Percentiles rank a stretch among this genome's conserved stretches.
Evolutionary conservation across 2,888 invertebrate genomes (phyloP).

Genomic region (Pandemis corylana): DNA sequence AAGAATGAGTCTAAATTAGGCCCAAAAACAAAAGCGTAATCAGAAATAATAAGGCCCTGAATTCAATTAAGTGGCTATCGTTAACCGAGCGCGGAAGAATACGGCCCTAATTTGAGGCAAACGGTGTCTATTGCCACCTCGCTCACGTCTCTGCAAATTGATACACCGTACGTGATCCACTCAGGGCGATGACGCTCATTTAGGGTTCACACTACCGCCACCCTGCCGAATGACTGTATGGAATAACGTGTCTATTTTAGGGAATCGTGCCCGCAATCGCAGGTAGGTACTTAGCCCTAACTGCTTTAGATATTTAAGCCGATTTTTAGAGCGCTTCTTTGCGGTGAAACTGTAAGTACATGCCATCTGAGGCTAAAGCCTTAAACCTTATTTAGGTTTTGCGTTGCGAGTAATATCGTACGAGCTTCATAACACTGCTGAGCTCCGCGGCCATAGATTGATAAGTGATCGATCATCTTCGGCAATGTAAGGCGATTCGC

Average conservation of each 20-base stretch:
- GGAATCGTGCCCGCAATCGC: slow-evolving; percentile 13
- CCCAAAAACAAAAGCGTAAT: slow-evolving; percentile 37
- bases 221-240: slow-evolving; percentile 43
- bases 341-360: neutral
- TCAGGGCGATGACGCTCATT: slow-evolving; percentile 69
- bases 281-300: slow-evolving; percentile 4
- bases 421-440: too few relatives aligned
- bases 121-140: slow-evolving; percentile 55
- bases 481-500: too few relatives aligned
- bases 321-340: neutral
- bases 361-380: neutral
- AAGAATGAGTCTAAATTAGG: slow-evolving; percentile 20
- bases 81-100: slow-evolving; percentile 60
- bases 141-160: slow-evolving; percentile 71
- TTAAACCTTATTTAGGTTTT: too few relatives aligned
- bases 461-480: too few relatives aligned
- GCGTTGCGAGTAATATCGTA: neutral
- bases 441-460: too few relatives aligned
- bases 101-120: slow-evolving; percentile 56
- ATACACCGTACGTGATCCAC: slow-evolving; percentile 71
- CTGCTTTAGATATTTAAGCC: neutral
- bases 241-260: slow-evolving; percentile 37
- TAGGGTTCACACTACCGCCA: slow-evolving; percentile 55
- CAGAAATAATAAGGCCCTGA: slow-evolving; percentile 38
- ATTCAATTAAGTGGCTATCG: slow-evolving; percentile 59